Evolutionary conservation across 2,113 vertebrate genomes (phyloP), one percentile per base, ranked within the genome.

Genomic region (Cyphomyrus discorhynchus): DNA sequence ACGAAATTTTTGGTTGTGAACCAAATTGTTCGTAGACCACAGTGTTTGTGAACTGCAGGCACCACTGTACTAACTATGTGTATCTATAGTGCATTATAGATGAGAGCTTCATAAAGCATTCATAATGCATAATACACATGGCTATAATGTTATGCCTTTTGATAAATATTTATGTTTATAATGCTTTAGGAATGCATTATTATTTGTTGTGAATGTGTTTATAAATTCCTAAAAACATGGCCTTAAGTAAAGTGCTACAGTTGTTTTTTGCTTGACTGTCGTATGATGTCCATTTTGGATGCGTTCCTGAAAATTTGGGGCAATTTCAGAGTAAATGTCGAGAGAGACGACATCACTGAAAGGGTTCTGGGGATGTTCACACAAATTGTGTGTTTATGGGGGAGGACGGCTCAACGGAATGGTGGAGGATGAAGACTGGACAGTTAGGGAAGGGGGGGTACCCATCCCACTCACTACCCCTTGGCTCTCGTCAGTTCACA

Each of bases 401-500:
- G 6, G 70, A 31, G n/a, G 47, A 11, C 11, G 15, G 47, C n/a
- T 17, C 42, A 80, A 86, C 77, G 9, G 77, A 88, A 42, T 89
- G 62, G 53, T 90, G 87, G 56, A 88, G 90, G 91, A 92, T 90
- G 85, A n/a, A 91, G 89, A 91, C 85, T 88, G 86, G 49, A 7
- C 17, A 56, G 80, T 15, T 13, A 17, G 88, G 45, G 47, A n/a
- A 1, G 27, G 46, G 7, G 53, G 1, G 94, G 94, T 93, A 91
- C 94, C 93, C 94, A 66, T 94, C 94, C 93, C 94, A 92, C 94
- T 95, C 94, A 91, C 91, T 89, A 92, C 94, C 94, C 94, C 90
- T 91, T 93, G 93, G 96, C 95, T 93, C 90, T 94, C 93, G 95
- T 96, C 96, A 94, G 94, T 95, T 95, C 91, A 90, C 94, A 96